These are phyloP conservation scores for Platichthys flesus DNA, from an alignment of 2,113 vertebrate species.

Conservation along the genomic window DNA sequence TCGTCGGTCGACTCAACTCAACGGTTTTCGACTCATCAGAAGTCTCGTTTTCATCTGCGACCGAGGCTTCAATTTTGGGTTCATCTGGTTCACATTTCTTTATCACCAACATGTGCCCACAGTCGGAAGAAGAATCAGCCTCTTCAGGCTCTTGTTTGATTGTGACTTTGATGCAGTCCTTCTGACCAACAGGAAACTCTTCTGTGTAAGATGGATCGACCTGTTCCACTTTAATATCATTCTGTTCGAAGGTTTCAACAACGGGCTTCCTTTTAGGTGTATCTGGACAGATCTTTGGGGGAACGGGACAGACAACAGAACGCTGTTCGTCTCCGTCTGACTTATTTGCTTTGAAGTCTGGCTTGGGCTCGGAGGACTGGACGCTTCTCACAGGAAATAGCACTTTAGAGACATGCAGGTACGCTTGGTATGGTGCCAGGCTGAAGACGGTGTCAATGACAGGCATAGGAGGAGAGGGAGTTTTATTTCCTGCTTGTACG, in stretches of 20 bases:
- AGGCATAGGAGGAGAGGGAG: slow-evolving; percentile 89
- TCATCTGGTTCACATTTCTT: slow-evolving; percentile 63
- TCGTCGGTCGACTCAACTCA: slow-evolving; percentile 3
- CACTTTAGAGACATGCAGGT: slow-evolving; percentile 76
- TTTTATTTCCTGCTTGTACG: neutral
- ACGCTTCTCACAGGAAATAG: slow-evolving; percentile 28
- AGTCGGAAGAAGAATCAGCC: slow-evolving; percentile 3
- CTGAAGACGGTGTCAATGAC: slow-evolving; percentile 95
- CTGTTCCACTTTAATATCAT: slow-evolving; percentile 72
- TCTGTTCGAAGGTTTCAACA: slow-evolving; percentile 14
- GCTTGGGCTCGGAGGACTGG: slow-evolving; percentile 37
- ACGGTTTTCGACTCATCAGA: slow-evolving; percentile 22
- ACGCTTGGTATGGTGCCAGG: slow-evolving; percentile 88
- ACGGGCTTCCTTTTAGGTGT: neutral
- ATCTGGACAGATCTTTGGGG: slow-evolving; percentile 15
- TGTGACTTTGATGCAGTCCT: slow-evolving; percentile 2
- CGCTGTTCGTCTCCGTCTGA: slow-evolving; percentile 21
- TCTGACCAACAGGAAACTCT: slow-evolving; percentile 12
- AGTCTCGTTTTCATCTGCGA: slow-evolving; percentile 6
- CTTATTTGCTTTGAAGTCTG: slow-evolving; percentile 36
- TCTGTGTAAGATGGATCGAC: slow-evolving; percentile 25
- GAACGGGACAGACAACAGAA: neutral
- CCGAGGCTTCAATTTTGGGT: slow-evolving; percentile 28
- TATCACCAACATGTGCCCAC: slow-evolving; percentile 36
- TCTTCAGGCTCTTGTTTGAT: slow-evolving; percentile 59